phyloP scores from a whole-genome alignment of 2,888 invertebrate genomes.

The Desoria tigrina region DNA sequence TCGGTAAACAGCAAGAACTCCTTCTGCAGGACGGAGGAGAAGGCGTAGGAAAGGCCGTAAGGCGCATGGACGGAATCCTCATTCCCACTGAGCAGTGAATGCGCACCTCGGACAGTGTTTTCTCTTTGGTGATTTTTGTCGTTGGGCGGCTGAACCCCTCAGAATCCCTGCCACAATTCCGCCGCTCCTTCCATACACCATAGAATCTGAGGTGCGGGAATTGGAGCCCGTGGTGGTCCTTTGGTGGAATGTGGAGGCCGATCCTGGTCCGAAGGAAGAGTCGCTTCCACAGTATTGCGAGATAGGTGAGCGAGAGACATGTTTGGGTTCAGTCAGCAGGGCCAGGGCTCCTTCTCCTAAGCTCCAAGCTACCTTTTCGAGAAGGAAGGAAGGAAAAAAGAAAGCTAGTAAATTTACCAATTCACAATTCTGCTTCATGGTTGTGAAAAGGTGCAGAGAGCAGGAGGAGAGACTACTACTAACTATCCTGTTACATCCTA shows the following conservation, averaged over 20 bases:
- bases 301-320: no score
- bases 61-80: conserved; percentile 12
- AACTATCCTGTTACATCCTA: no score
- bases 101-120: not conserved
- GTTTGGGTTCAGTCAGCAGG: no score
- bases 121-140: not conserved
- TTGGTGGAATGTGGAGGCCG: not conserved
- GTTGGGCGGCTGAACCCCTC: not conserved
- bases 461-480: no score
- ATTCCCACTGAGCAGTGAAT: not conserved
- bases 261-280: not conserved
- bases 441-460: no score
- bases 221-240: no score
- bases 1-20: not conserved
- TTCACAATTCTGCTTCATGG: no score
- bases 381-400: conserved; percentile 5
- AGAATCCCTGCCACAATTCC: not conserved
- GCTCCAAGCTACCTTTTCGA: not conserved
- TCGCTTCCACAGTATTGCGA: not conserved
- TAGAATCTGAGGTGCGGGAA: no score
- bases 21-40: not conserved
- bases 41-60: not conserved
- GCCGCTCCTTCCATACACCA: not conserved
- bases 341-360: no score
- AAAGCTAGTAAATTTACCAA: no score